Percentiles rank a stretch among this genome's conserved stretches.
phyloP scores from a whole-genome alignment of 2,113 vertebrate genomes.

The Panthera uncia region DNA sequence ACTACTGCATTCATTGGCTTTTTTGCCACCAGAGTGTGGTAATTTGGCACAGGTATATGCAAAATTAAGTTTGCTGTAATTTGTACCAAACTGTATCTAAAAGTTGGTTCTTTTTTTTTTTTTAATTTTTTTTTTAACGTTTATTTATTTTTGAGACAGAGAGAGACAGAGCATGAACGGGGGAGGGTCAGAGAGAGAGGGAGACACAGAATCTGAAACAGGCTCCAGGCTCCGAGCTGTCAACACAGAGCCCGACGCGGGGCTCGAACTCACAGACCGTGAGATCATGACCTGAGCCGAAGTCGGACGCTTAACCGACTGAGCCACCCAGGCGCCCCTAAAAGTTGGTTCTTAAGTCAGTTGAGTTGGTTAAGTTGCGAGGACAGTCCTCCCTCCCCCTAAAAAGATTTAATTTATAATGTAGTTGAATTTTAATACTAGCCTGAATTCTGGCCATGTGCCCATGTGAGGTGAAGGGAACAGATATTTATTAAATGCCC shows the following conservation, averaged over 20 bases:
- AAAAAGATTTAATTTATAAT: neutral
- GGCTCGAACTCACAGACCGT: no score
- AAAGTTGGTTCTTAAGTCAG: constrained; percentile 14
- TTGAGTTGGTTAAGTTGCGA: constrained; percentile 25
- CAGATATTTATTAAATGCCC: neutral
- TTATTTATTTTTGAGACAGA: no score
- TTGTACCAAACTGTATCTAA: constrained; percentile 11
- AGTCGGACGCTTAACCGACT: no score
- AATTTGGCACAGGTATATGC: neutral
- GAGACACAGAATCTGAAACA: no score
- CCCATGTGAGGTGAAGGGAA: neutral
- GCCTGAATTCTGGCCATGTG: neutral
- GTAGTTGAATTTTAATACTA: constrained; percentile 17
- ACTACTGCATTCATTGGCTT: neutral
- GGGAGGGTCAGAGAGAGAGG: no score
- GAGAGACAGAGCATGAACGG: no score
- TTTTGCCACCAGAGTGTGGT: neutral
- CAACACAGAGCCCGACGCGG: no score
- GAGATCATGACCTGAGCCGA: no score
- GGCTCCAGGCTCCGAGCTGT: no score
- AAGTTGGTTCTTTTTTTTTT: neutral
- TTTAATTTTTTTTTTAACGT: no score
- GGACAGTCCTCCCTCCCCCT: neutral
- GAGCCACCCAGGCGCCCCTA: neutral
- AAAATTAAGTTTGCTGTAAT: constrained; percentile 11